Percentiles rank a stretch among this genome's conserved stretches.
These are phyloP conservation scores for Notothenia coriiceps DNA, from an alignment of 2,113 vertebrate species.

Conservation along the genomic window DNA sequence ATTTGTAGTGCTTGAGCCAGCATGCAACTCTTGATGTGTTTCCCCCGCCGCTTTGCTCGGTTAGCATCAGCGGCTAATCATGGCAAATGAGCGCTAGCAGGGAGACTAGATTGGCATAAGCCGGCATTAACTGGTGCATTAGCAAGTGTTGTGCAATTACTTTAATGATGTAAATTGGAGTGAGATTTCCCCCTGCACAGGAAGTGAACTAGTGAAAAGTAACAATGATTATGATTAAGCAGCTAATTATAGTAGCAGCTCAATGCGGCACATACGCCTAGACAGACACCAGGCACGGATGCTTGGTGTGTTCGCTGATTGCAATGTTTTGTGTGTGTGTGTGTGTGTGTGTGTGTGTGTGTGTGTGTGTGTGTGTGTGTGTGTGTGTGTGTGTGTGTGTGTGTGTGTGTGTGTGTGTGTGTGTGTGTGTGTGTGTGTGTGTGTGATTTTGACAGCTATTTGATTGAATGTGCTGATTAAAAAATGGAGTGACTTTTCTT, in stretches of 20 bases:
- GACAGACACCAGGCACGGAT: constrained; percentile 53
- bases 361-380: too few relatives aligned
- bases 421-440: not conserved
- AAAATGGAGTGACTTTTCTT: constrained; percentile 11
- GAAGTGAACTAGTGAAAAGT: constrained; percentile 77
- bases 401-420: constrained; percentile 15
- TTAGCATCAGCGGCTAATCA: constrained; percentile 77
- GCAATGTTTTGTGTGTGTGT: constrained; percentile 33
- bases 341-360: too few relatives aligned
- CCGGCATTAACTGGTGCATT: constrained; percentile 77
- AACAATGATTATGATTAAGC: constrained; percentile 84
- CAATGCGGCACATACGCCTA: constrained; percentile 69
- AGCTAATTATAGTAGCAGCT: constrained; percentile 82
- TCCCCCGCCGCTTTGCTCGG: constrained; percentile 49
- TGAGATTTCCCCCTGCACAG: constrained; percentile 76
- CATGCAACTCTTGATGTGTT: constrained; percentile 26
- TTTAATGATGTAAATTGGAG: constrained; percentile 79
- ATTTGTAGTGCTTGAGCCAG: constrained; percentile 9
- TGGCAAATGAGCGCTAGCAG: constrained; percentile 74
- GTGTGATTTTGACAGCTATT: constrained; percentile 26
- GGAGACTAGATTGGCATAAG: constrained; percentile 76
- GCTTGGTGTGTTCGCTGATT: constrained; percentile 58
- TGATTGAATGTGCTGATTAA: constrained; percentile 25
- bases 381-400: not conserved
- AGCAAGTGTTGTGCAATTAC: constrained; percentile 83